Conservation (phyloP, 2,113 vertebrate species). For the Kryptolebias marmoratus region DNA sequence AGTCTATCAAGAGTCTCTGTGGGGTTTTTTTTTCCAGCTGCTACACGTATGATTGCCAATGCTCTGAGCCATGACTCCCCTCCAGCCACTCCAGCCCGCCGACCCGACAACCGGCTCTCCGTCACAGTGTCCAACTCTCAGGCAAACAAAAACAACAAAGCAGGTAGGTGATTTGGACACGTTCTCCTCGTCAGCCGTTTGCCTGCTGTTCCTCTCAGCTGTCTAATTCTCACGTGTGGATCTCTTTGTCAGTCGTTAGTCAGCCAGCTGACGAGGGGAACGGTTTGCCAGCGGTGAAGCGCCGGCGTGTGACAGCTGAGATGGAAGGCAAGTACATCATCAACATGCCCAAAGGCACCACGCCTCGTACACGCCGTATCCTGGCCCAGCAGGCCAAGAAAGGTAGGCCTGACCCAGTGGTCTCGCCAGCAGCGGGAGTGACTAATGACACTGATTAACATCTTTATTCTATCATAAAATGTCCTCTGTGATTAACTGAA, state of each 20-base stretch:
- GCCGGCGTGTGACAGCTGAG: constrained; percentile 89
- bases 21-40: constrained; percentile 75
- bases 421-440: constrained; percentile 33
- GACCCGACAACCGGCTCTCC: constrained; percentile 87
- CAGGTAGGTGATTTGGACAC: constrained; percentile 71
- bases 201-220: background rate
- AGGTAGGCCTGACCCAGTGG: constrained; percentile 82
- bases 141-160: constrained; percentile 81
- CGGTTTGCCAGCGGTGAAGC: constrained; percentile 78
- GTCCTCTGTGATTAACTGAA: constrained; percentile 15
- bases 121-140: constrained; percentile 91
- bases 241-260: constrained; percentile 68
- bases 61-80: constrained; percentile 90
- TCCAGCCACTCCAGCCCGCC: constrained; percentile 81
- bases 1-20: background rate
- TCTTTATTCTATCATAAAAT: constrained; percentile 21
- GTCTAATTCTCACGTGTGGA: constrained; percentile 1
- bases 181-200: background rate
- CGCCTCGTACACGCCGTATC: constrained; percentile 88
- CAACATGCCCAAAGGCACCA: constrained; percentile 96
- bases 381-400: constrained; percentile 90
- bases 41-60: constrained; percentile 93
- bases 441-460: constrained; percentile 19
- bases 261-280: constrained; percentile 76
- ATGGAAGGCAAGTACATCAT: constrained; percentile 98